Base-by-base conservation (phyloP, 2,888 invertebrate genomes). In the Hyppa rectilinea region DNA sequence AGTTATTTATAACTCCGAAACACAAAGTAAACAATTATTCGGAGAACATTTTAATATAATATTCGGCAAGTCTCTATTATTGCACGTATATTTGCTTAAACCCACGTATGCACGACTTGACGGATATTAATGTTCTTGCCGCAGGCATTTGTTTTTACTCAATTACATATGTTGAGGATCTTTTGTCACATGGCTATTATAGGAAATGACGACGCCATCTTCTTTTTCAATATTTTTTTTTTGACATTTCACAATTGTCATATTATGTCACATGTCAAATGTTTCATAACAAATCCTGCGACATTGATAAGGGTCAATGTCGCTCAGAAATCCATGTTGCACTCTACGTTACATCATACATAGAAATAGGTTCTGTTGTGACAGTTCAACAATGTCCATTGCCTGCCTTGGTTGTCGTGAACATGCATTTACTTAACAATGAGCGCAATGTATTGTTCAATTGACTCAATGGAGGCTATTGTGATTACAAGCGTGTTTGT, bases 361-460 rank as follows among this genome's bases (percentile, higher is more conserved):
- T 20, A 4, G 36, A 23, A 29, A 38, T 12, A 6, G 9, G 9
- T 38, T 69, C 38, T 12, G 53, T 47, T 47, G 2, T 47, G 29
- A 69, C 53, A 53, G 45, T 20, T 45, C 9, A 43, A 53, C 36
- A 68, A 53, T 29, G 20, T 53, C 17, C 9, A 23, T 53, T 53
- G 23, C 43, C 23, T 53, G 29, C 9, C 17, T 53, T 36, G 9
- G 20, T 31, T 68, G 68, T 69, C 53, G 14, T 38, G 14, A 69
- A 47, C 47, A 70, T 40, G 29, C 31, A 40, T n/a, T 49, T 10
- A n/a, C 31, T 26, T n/a, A 38, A 69, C 47, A 69, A 69, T 55
- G 29, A 1, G 12, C 20, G 23, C 31, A 17, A 26, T 23, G 53
- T 26, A 38, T 68, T 45, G 53, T 68, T 45, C 20, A n/a, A 47